Evolutionary conservation across 2,113 vertebrate species (phyloP).

Genomic region (Penelope pileata): DNA sequence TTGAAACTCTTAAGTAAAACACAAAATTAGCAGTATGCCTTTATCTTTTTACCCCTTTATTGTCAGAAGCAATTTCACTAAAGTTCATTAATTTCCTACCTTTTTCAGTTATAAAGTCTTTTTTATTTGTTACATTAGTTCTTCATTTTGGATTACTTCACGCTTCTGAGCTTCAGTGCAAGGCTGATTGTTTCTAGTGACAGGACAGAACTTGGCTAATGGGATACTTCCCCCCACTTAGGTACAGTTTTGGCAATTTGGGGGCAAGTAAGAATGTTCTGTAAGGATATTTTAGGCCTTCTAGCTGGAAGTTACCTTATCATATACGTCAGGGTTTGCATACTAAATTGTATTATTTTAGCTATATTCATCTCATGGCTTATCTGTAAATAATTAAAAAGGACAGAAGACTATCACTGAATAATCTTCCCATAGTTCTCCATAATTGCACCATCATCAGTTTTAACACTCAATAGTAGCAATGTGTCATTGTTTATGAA

Average conservation of each 20-base stretch:
- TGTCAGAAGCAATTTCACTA: neutral
- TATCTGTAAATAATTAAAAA: conserved; percentile 43
- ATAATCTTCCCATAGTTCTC: neutral
- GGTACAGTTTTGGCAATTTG: neutral
- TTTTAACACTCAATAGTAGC: neutral
- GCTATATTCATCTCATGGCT: neutral
- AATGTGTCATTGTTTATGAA: neutral
- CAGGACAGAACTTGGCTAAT: neutral
- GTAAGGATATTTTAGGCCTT: neutral
- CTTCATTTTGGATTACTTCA: neutral
- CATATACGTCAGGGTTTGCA: neutral
- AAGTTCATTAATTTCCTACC: neutral
- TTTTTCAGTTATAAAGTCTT: neutral
- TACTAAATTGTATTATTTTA: conserved; percentile 4
- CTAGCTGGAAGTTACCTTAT: neutral
- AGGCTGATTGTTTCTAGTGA: neutral
- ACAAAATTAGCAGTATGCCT: neutral
- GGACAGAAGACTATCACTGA: neutral
- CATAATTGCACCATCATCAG: neutral
- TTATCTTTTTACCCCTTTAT: neutral
- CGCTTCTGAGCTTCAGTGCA: neutral
- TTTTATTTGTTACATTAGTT: neutral
- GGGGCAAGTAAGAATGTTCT: neutral
- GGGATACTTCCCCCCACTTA: neutral
- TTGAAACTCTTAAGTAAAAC: neutral